Conservation (phyloP, 2,797 vertebrate species). For the Emydoidea blandingii region DNA sequence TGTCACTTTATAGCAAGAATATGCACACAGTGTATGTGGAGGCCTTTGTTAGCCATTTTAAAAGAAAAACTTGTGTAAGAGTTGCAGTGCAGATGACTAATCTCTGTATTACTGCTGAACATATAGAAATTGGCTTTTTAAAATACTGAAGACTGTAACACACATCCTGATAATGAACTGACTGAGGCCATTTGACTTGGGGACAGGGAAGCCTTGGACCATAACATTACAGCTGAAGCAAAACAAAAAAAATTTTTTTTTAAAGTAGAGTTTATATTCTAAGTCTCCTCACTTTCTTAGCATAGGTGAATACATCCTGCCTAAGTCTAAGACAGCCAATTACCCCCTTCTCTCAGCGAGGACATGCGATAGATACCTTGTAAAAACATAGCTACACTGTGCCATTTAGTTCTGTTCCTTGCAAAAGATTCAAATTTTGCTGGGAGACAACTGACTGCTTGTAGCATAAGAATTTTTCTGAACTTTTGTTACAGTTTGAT, state of each 20-base stretch:
- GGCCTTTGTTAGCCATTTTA: slow-evolving; percentile 52
- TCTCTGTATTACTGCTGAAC: slow-evolving; percentile 50
- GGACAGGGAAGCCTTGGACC: slow-evolving; percentile 61
- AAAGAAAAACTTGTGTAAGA: slow-evolving; percentile 51
- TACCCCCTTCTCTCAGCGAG: not conserved
- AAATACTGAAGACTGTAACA: slow-evolving; percentile 67
- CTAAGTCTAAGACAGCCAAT: not conserved
- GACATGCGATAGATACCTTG: not conserved
- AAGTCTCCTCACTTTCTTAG: slow-evolving; percentile 30
- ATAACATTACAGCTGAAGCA: slow-evolving; percentile 36
- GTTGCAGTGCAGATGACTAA: slow-evolving; percentile 32
- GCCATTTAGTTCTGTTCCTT: slow-evolving; percentile 21
- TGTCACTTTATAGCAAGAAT: slow-evolving; percentile 56
- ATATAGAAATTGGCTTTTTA: slow-evolving; percentile 59
- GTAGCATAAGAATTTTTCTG: not conserved
- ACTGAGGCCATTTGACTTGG: slow-evolving; percentile 34
- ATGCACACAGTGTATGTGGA: slow-evolving; percentile 37
- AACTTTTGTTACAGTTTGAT: slow-evolving; percentile 32
- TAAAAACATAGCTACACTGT: slow-evolving; percentile 17
- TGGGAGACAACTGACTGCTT: slow-evolving; percentile 2
- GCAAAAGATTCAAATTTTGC: slow-evolving; percentile 10
- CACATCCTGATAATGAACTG: slow-evolving; percentile 65
- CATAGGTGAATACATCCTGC: slow-evolving; percentile 39
- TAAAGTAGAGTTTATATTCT: not conserved
- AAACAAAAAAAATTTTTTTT: not conserved